Percentiles rank a stretch among this genome's conserved stretches.
Conservation (phyloP, 2,113 vertebrate genomes). For the Urocitellus parryii region DNA sequence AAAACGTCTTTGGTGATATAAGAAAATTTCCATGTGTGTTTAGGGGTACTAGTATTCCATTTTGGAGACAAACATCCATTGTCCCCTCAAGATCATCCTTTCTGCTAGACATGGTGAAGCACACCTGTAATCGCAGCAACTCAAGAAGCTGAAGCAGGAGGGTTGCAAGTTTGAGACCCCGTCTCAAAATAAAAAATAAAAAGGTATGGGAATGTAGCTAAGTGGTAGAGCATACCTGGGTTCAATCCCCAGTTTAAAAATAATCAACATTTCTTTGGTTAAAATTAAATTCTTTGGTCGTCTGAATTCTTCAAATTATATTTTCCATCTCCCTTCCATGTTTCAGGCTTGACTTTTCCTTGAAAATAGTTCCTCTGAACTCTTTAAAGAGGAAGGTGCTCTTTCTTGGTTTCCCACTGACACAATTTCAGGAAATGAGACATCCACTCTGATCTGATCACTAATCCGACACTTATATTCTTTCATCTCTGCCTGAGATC, state of each 20-base stretch:
- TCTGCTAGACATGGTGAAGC: no score
- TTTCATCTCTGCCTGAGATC: not conserved
- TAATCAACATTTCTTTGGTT: not conserved
- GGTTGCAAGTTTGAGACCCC: no score
- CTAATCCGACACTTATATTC: not conserved
- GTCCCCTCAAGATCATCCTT: not conserved
- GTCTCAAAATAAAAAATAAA: no score
- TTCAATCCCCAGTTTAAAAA: no score
- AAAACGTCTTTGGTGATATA: not conserved
- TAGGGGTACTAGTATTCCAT: not conserved
- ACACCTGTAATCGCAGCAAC: no score
- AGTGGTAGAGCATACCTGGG: no score
- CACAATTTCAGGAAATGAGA: not conserved
- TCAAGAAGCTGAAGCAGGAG: no score
- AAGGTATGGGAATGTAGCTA: no score
- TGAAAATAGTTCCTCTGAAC: not conserved
- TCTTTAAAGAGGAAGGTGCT: not conserved
- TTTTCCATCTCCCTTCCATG: not conserved
- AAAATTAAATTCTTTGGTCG: not conserved
- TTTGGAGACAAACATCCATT: not conserved
- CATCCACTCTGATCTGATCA: not conserved
- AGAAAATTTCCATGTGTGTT: not conserved
- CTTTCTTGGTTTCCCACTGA: not conserved
- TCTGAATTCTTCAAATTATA: not conserved
- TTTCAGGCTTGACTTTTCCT: not conserved